Conservation (phyloP, 2,113 vertebrate species). For the Shinisaurus crocodilurus region DNA sequence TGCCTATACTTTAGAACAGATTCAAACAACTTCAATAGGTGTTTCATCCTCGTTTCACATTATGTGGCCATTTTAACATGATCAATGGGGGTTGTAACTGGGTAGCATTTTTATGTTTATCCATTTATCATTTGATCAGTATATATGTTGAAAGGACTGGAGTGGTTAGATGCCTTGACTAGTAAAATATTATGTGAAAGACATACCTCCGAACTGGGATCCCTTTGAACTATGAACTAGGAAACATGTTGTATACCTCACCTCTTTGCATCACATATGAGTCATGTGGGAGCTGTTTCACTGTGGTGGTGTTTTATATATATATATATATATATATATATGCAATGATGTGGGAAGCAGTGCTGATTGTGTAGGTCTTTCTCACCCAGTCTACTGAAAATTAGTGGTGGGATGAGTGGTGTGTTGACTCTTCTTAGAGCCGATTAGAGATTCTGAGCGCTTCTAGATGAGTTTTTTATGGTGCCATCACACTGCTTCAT, state of each 20-base stretch:
- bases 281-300: neutral
- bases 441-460: neutral
- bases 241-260: neutral
- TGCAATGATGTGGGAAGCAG: no score
- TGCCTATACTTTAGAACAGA: neutral
- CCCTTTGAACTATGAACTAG: neutral
- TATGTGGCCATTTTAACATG: neutral
- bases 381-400: neutral
- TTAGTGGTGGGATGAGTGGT: neutral
- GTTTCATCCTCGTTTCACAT: neutral
- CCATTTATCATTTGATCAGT: neutral
- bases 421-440: no score
- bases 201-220: neutral
- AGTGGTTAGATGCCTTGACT: neutral
- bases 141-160: neutral
- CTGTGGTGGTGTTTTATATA: neutral
- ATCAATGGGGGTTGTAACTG: neutral
- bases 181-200: neutral
- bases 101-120: neutral
- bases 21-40: neutral
- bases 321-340: no score
- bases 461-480: no score
- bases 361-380: neutral
- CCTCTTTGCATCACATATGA: neutral
- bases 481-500: no score